phyloP scores from a whole-genome alignment of 2,797 vertebrate species.

The Peromyscus attwateri region DNA sequence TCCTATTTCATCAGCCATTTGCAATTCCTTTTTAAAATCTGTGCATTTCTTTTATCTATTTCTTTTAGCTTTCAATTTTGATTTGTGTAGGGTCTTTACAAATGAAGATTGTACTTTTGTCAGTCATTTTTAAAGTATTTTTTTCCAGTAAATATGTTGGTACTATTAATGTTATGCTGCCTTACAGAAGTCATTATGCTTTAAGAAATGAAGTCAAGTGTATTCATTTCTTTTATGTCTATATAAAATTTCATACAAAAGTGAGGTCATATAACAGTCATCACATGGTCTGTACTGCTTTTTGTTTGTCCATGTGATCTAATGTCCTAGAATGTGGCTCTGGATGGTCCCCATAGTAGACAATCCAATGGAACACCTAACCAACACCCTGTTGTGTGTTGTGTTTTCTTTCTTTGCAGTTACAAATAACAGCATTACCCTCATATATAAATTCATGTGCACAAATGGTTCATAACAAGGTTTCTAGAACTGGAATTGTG shows the following conservation, averaged over 20 bases:
- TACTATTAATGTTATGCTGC: neutral
- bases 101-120: neutral
- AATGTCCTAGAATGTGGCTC: neutral
- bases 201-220: neutral
- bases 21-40: constrained; percentile 4
- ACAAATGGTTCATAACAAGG: neutral
- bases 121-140: constrained; percentile 33
- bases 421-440: neutral
- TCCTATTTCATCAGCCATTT: neutral
- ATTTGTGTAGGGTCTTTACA: constrained; percentile 54
- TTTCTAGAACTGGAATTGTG: constrained; percentile 48
- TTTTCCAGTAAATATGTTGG: constrained; percentile 32
- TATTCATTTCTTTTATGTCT: neutral
- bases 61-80: neutral
- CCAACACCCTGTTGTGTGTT: neutral
- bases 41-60: neutral
- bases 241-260: constrained; percentile 31
- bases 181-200: neutral
- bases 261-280: neutral
- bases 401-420: constrained; percentile 38
- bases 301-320: constrained; percentile 21
- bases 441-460: neutral
- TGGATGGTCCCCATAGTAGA: neutral
- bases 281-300: neutral
- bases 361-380: neutral